Percentiles rank a stretch among this genome's conserved stretches.
Evolutionary conservation across 2,888 invertebrate genomes (phyloP).

Genomic region (Cosmia trapezina): DNA sequence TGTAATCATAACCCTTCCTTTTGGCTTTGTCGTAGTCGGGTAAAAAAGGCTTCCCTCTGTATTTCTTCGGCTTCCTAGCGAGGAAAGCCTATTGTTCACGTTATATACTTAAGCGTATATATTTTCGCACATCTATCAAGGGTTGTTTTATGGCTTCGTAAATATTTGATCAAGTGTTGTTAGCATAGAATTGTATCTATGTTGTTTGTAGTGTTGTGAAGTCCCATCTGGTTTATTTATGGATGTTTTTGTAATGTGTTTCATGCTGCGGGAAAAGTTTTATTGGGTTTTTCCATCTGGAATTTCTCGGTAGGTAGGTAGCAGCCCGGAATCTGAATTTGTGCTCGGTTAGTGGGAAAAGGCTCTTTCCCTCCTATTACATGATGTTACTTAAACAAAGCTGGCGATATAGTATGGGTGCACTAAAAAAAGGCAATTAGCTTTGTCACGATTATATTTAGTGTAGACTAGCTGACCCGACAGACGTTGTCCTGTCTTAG

Average conservation of each 20-base stretch:
- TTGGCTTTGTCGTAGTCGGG: too few species aligned
- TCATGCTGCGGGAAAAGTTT: too few species aligned
- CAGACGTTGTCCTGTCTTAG: too few species aligned
- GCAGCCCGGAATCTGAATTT: too few species aligned
- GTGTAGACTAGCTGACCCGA: too few species aligned
- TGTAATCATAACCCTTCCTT: too few species aligned
- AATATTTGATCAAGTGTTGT: slow-evolving; percentile 58
- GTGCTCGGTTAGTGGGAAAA: not conserved
- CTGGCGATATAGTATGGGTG: not conserved
- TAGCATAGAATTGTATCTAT: slow-evolving; percentile 14
- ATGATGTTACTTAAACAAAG: not conserved
- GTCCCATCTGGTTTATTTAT: not conserved
- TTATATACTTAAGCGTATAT: slow-evolving; percentile 19
- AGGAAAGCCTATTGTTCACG: slow-evolving; percentile 61
- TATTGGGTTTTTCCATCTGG: not conserved
- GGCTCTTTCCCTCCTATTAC: not conserved
- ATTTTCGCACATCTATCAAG: slow-evolving; percentile 43
- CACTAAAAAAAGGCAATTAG: not conserved
- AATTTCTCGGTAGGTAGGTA: not conserved
- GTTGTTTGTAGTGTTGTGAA: not conserved
- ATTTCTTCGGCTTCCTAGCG: slow-evolving; percentile 70
- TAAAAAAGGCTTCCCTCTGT: slow-evolving; percentile 67
- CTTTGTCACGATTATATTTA: too few species aligned
- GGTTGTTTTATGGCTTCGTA: slow-evolving; percentile 55
- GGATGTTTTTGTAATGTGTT: not conserved